phyloP scores from a whole-genome alignment of 53 echinoderm and acorn worm species.

The Patiria pectinifera region DNA sequence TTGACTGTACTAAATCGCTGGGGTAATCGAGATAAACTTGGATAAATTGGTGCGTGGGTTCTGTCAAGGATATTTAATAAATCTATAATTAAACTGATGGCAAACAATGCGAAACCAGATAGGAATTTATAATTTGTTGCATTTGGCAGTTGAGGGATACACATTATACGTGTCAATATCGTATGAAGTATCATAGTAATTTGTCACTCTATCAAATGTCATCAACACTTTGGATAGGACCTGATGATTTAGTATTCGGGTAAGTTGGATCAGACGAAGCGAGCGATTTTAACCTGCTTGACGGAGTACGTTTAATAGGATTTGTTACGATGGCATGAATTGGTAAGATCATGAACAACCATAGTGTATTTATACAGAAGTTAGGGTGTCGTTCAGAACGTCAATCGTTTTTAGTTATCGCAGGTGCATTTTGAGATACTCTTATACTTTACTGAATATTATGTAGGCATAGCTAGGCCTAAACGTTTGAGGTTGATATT shows the following conservation, averaged over 20 bases:
- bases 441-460: too few relatives aligned
- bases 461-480: too few relatives aligned
- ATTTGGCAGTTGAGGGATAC: background rate
- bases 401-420: background rate
- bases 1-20: background rate
- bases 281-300: background rate
- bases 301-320: background rate
- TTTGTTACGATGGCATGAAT: background rate
- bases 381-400: background rate
- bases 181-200: background rate
- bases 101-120: background rate
- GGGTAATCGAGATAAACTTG: background rate
- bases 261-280: background rate
- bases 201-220: background rate
- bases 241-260: background rate
- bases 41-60: background rate
- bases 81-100: background rate
- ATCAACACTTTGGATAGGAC: background rate
- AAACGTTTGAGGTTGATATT: too few relatives aligned
- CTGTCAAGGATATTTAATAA: background rate
- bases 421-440: background rate
- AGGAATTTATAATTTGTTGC: background rate
- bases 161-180: background rate
- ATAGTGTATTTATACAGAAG: background rate
- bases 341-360: background rate